Evolutionary conservation across 37 sponge, comb jelly and placozoan species (phyloP).

Genomic region (Beroe forskalii): DNA sequence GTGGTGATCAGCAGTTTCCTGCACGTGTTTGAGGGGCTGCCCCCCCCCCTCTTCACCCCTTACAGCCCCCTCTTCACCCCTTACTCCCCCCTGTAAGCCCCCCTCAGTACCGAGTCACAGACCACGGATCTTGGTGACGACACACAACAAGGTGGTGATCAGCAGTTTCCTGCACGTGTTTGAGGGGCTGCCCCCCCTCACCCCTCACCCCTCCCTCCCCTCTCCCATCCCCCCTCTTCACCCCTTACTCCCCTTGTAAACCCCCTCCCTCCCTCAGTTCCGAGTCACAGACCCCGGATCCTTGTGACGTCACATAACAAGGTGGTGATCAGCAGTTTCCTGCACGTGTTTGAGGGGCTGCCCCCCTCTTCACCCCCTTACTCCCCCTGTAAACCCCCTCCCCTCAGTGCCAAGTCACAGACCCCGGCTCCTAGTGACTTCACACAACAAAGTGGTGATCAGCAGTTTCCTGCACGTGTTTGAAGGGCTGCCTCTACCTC

Average conservation of each 20-base stretch:
- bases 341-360: no score
- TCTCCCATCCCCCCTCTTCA: neutral
- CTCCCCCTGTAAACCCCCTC: no score
- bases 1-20: slow-evolving; percentile 34
- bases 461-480: no score
- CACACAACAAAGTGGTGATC: no score
- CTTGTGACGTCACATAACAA: no score
- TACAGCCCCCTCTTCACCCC: no score
- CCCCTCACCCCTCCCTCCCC: neutral
- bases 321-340: no score
- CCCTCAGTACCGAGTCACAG: slow-evolving; percentile 24
- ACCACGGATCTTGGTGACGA: neutral
- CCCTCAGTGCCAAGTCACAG: no score
- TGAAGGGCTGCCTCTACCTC: no score
- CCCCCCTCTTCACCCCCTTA: neutral
- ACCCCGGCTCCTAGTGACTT: no score
- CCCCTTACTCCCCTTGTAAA: neutral
- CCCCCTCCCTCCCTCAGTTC: neutral
- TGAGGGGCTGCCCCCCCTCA: neutral
- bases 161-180: slow-evolving; percentile 36
- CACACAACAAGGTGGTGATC: neutral
- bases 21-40: slow-evolving; percentile 21
- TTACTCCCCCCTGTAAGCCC: no score
- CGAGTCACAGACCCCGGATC: no score
- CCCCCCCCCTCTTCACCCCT: neutral